Base-by-base conservation (phyloP, 2,113 vertebrate species). In the Chaenocephalus aceratus region DNA sequence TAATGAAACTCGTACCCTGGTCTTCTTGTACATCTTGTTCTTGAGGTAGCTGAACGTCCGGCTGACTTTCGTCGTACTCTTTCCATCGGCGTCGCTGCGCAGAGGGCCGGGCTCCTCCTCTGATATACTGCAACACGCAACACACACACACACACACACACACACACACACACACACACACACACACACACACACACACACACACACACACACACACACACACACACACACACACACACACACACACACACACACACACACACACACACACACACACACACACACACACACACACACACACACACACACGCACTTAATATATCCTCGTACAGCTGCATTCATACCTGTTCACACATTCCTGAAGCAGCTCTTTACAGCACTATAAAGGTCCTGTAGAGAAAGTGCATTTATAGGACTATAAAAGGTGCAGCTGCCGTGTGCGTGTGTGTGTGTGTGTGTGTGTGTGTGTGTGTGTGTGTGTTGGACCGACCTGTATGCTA, bases 31-130 rank as follows among this genome's bases (percentile, higher is more conserved):
- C 97, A 99, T 99, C 94, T 99, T 99, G 93, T 95, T 99, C 94
- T 92, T 98, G 96, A 99, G 96, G 95, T 99, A 99, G 95, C 98
- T 99, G 95, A 99, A 99, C 1, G 98, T 99, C 23, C 98, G 97
- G 79, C 97, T 97, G 84, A 99, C 97, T 96, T 97, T 99, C 0
- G 97, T 98, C 60, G 75, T 95, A 56, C 94, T 88, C 92, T 97
- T 98, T 9, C 81, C 89, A 26, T 97, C 97, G 14, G 86, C 89
- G 82, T 96, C 95, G 64, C 94, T 96, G 64, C 95, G 93, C 65
- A 95, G 94, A 52, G 95, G 95, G 56, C 96, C 96, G 1, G 93
- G 93, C 77, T 96, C 96, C 82, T 99, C 97, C 88, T 99, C 98
- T 49, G 96, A 96, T 88, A 98, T 97, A 77, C 98, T 99, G 83